A percentile compares a stretch with the other conserved stretches of the same genome.
These are phyloP conservation scores for Clepsis dumicolana DNA, from an alignment of 2,888 invertebrate genomes.

Conservation along the genomic window DNA sequence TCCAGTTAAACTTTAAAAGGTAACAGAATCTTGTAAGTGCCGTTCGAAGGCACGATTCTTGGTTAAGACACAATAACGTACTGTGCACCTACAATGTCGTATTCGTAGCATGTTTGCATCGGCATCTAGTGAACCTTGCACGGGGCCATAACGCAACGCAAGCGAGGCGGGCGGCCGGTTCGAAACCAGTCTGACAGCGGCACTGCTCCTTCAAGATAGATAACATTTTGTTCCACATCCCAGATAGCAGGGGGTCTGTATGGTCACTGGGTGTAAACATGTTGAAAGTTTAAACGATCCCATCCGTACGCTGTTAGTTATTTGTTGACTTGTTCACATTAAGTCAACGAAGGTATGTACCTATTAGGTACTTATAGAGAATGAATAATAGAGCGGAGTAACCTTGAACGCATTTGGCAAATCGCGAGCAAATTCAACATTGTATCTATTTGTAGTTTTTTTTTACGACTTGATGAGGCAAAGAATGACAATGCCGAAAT, in stretches of 20 bases:
- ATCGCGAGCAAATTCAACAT: conserved; percentile 17
- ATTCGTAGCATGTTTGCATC: not conserved
- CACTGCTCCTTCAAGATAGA: conserved; percentile 5
- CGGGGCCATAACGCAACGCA: not conserved
- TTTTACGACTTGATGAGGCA: conserved; percentile 12
- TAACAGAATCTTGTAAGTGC: conserved; percentile 2
- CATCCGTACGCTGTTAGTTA: not conserved
- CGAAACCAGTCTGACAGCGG: conserved; percentile 49
- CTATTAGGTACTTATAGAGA: too few relatives aligned
- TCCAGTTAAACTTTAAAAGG: conserved; percentile 1
- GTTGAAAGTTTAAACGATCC: not conserved
- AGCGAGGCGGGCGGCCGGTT: conserved; percentile 51
- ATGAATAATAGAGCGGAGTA: not conserved
- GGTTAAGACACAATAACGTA: conserved; percentile 22
- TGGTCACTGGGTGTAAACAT: conserved; percentile 5
- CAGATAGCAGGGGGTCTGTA: conserved; percentile 5
- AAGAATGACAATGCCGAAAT: conserved; percentile 15
- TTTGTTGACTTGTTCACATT: not conserved
- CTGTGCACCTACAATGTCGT: not conserved
- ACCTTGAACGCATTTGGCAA: conserved; percentile 15
- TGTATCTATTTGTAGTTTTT: conserved; percentile 4
- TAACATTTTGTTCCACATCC: conserved; percentile 19
- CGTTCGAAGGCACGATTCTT: conserved; percentile 12
- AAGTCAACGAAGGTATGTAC: not conserved
- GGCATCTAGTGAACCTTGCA: conserved; percentile 50